Evolutionary conservation across 2,113 vertebrate species (phyloP), one percentile per base, ranked within the genome.

Genomic region (Capreolus pygargus): DNA sequence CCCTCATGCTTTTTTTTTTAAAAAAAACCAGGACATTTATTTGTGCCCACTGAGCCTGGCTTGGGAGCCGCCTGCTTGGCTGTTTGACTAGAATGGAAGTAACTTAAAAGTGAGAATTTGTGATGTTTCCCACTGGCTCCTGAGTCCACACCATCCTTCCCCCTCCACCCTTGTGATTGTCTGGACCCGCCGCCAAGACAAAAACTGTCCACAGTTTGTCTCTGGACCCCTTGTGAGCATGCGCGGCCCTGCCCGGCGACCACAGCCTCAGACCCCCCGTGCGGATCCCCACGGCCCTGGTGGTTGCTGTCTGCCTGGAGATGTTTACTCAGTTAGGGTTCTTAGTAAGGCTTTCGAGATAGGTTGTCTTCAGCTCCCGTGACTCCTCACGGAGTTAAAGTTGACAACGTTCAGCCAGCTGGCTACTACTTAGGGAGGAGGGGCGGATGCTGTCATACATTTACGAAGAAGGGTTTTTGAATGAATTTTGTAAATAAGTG

Each of bases 371-470:
- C 30, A 39, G 27, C 85, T 10, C 14, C 30, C 1, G 33, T 70
- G 17, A 54, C 81, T 15, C 6, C 28, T 52, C 12, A 2, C 7
- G 52, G 17, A 61, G 14, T 19, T n/a, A 33, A 43, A 79, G 6
- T 10, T 7, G 78, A 1, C 47, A 9, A 1, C 6, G 16, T 76
- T 94, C 7, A 25, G 0, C 3, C 7, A 10, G 2, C 8, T 21
- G 33, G 23, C n/a, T 30, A 10, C 10, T 19, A 6, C 2, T 86
- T 39, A 0, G 0, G 30, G 28, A 7, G 3, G 16, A 11, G 4
- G n/a, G 1, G 6, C 3, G 7, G 23, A 2, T 11, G 9, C 28
- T 33, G 25, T 11, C n/a, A 1, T 3, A 3, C 0, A 1, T 23
- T 33, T 10, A 1, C 4, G 13, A 0, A 16, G 52, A 16, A 30